phyloP scores from a whole-genome alignment of 2,888 invertebrate species.

The Erebia epiphron region DNA sequence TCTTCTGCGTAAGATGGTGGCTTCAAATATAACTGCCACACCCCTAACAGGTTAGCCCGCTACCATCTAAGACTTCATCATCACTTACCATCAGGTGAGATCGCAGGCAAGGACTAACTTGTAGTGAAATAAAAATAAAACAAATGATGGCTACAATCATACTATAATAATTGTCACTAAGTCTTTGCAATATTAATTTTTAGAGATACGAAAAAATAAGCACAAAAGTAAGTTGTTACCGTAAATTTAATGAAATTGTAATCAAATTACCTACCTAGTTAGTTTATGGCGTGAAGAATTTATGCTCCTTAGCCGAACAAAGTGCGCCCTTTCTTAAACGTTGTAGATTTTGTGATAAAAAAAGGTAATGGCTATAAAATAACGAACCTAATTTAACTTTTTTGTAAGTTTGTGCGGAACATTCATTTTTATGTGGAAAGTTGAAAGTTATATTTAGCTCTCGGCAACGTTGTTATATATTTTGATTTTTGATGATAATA shows the following conservation, averaged over 20 bases:
- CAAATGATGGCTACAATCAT: too few species aligned
- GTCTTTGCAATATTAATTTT: too few species aligned
- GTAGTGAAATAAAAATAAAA: too few species aligned
- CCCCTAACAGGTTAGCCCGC: too few species aligned
- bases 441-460: slow-evolving; percentile 39
- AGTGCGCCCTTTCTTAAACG: slow-evolving; percentile 27
- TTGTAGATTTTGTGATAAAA: slow-evolving; percentile 33
- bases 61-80: too few species aligned
- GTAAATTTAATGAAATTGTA: neutral
- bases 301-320: slow-evolving; percentile 18
- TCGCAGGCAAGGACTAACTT: too few species aligned
- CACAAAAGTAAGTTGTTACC: neutral
- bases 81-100: too few species aligned
- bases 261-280: neutral
- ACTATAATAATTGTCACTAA: too few species aligned
- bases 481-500: slow-evolving; percentile 20
- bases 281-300: slow-evolving; percentile 7
- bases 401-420: slow-evolving; percentile 34
- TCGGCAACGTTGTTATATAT: slow-evolving; percentile 29
- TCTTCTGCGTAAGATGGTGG: too few species aligned
- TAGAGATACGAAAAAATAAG: too few species aligned
- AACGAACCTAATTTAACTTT: slow-evolving; percentile 41
- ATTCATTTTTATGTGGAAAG: slow-evolving; percentile 43
- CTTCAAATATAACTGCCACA: too few species aligned
- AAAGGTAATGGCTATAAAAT: slow-evolving; percentile 38